Evolutionary conservation across 2,797 vertebrate genomes (phyloP).

Genomic region (Amblyopsis hoosieri): DNA sequence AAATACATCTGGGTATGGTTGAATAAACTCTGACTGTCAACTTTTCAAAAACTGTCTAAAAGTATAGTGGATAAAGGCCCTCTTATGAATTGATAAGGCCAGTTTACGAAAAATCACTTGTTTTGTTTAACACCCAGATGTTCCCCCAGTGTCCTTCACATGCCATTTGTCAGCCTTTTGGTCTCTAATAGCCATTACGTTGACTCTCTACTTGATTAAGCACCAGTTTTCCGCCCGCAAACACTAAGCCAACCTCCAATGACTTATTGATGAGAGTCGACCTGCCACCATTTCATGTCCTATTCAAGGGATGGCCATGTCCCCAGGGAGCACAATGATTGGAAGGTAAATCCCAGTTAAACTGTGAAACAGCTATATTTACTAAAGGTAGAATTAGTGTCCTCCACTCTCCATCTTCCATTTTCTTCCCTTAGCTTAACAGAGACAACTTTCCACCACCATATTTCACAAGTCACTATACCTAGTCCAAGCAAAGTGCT

Average conservation of each 20-base stretch:
- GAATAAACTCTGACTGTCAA: no score
- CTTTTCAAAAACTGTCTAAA: no score
- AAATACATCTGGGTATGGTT: no score
- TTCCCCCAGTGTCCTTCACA: constrained; percentile 46
- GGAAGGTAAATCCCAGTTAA: constrained; percentile 61
- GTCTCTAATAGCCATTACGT: constrained; percentile 49
- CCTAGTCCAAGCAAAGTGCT: no score
- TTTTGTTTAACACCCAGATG: constrained; percentile 11
- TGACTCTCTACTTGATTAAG: constrained; percentile 50
- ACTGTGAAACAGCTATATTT: constrained; percentile 52
- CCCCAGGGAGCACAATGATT: constrained; percentile 46
- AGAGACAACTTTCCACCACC: constrained; percentile 30
- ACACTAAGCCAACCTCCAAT: constrained; percentile 36
- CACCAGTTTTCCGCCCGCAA: constrained; percentile 41
- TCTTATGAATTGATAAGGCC: constrained; percentile 10
- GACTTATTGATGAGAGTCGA: constrained; percentile 58
- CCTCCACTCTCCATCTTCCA: constrained; percentile 24
- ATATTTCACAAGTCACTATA: constrained; percentile 30
- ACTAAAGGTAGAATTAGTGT: constrained; percentile 42
- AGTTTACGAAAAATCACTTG: constrained; percentile 11
- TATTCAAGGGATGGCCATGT: constrained; percentile 37
- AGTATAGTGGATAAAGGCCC: no score
- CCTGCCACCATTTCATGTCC: constrained; percentile 40
- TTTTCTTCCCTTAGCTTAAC: constrained; percentile 41
- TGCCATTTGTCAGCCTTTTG: constrained; percentile 41